Percentiles rank a stretch among this genome's conserved stretches.
Conservation (phyloP, 2,113 vertebrate genomes). For the Oryctolagus cuniculus region DNA sequence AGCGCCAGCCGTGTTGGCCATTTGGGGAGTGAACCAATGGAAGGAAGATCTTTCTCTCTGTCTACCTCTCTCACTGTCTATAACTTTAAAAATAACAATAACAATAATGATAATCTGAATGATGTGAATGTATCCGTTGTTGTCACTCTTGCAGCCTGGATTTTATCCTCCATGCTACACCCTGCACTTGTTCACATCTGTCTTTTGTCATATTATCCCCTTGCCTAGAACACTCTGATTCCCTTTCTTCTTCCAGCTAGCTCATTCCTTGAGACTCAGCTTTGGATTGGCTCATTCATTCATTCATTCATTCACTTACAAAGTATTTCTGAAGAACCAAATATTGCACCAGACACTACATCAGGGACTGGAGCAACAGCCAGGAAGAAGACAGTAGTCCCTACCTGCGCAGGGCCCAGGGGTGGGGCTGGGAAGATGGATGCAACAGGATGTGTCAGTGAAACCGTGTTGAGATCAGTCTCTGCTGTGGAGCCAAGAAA, state of each 20-base stretch:
- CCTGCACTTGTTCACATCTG: neutral
- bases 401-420: neutral
- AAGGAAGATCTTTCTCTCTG: no score
- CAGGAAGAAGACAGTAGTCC: neutral
- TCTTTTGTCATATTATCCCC: neutral
- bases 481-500: neutral
- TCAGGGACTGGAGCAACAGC: neutral
- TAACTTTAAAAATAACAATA: no score
- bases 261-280: neutral
- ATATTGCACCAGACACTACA: neutral
- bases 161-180: fast-evolving
- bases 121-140: neutral
- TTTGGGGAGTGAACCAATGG: no score
- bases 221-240: neutral
- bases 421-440: neutral
- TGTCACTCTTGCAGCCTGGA: neutral
- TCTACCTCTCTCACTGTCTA: no score
- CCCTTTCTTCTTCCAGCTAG: constrained; percentile 10
- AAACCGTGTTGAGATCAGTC: neutral
- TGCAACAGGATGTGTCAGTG: neutral
- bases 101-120: neutral
- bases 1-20: no score
- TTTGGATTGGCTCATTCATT: neutral
- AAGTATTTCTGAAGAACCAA: neutral
- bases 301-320: neutral